These are phyloP conservation scores for Bothrops jararaca DNA, from an alignment of 2,113 vertebrate genomes.

Conservation along the genomic window DNA sequence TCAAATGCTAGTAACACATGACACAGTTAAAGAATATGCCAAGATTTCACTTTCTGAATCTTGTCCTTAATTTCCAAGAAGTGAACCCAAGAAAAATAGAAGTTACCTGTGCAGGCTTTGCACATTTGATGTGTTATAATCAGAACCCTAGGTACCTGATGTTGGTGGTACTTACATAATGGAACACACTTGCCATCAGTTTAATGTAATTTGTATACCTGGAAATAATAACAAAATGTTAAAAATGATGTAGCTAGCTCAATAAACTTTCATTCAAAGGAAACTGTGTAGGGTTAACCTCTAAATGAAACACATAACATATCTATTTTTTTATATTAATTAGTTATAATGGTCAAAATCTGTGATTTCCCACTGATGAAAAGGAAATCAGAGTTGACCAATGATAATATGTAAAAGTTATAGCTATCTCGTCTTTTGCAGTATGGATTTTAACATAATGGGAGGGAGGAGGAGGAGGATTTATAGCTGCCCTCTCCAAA, in stretches of 20 bases:
- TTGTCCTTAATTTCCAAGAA: not conserved
- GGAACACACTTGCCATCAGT: not conserved
- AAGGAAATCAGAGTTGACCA: not conserved
- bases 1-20: not conserved
- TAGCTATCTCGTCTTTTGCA: no score
- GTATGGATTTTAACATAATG: no score
- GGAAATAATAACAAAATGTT: not conserved
- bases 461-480: no score
- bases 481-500: no score
- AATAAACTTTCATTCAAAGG: not conserved
- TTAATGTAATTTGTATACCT: not conserved
- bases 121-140: not conserved
- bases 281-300: not conserved
- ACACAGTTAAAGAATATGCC: not conserved
- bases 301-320: not conserved
- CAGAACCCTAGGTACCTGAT: not conserved
- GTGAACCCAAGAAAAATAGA: not conserved
- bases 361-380: not conserved
- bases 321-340: not conserved
- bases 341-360: not conserved
- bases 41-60: not conserved
- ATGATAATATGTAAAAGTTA: no score
- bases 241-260: no score
- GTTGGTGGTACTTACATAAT: not conserved
- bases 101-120: not conserved